Evolutionary conservation across 2,888 invertebrate species (phyloP), one percentile per base, ranked within the genome.

Genomic region (Julus scanicus): DNA sequence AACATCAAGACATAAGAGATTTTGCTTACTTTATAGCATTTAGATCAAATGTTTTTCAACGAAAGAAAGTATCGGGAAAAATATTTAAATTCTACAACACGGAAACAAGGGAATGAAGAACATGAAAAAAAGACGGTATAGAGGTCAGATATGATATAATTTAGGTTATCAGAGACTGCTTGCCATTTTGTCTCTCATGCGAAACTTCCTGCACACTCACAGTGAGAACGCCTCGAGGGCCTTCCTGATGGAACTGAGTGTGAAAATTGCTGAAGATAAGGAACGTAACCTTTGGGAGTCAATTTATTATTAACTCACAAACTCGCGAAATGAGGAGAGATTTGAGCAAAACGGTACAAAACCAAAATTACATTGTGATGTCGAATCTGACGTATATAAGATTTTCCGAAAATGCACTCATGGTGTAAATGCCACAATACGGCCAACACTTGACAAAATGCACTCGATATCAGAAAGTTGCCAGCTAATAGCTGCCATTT

Each of bases 261-360:
- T n/a, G 63, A 63, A 63, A 63, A 63, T 63, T 63, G 63, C n/a
- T 63, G n/a, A 63, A 63, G 63, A 63, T 63, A 63, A 63, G 63
- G n/a, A 63, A 4, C n/a, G 17, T 63, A 63, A 63, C 63, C 63
- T 63, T 29, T 3, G n/a, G 63, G 63, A 63, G n/a, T n/a, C n/a
- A 63, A 63, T 63, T n/a, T 63, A n/a, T 57, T 57, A 15, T 63
- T 63, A 63, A 17, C 63, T 63, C 63, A n/a, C n/a, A 13, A 63
- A 63, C 63, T n/a, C 1, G 5, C n/a, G n/a, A 63, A 63, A 63
- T 17, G n/a, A 63, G 63, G 63, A 6, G 63, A 63, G 17, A 63
- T n/a, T 63, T 63, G 63, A 63, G 17, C 17, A 17, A 63, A 0
- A 17, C n/a, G 63, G n/a, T 17, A n/a, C 53, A n/a, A 63, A 63